Evolutionary conservation across 64 coral and sea anemone genomes (phyloP).

Genomic region (Dendrophyllia cribrosa): DNA sequence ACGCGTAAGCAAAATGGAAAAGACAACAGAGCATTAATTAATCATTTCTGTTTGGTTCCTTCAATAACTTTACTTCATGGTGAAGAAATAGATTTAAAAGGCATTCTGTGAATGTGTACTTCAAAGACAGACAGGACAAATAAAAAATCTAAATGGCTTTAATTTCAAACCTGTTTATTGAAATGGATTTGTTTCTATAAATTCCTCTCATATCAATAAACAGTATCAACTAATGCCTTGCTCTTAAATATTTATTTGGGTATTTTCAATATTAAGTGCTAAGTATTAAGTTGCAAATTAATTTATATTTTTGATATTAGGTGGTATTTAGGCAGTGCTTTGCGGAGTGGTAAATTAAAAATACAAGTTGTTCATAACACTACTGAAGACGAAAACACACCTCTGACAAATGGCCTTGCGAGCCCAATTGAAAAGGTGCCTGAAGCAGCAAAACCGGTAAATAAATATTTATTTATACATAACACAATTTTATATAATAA

Average conservation of each 20-base stretch:
- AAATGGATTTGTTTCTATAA: not conserved
- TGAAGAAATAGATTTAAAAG: too few relatives aligned
- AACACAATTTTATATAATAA: not conserved
- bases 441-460: not conserved
- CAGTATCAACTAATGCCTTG: not conserved
- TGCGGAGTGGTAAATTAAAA: slow-evolving; percentile 84
- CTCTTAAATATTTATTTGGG: not conserved
- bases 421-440: not conserved
- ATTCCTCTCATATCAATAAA: not conserved
- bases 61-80: too few relatives aligned
- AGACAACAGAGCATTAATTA: not conserved
- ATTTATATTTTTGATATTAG: not conserved
- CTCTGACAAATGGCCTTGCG: slow-evolving; percentile 51
- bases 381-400: not conserved
- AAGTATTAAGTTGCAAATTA: not conserved
- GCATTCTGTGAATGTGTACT: too few relatives aligned
- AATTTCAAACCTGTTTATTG: not conserved
- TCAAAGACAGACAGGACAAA: too few relatives aligned
- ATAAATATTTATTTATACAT: slow-evolving; percentile 1
- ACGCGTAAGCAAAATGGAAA: not conserved
- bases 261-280: not conserved
- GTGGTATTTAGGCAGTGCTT: slow-evolving; percentile 88
- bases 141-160: not conserved
- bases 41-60: not conserved
- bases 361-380: slow-evolving; percentile 53